These are phyloP conservation scores for Bombus turneri DNA, from an alignment of 1,140 invertebrate genomes.

Conservation along the genomic window DNA sequence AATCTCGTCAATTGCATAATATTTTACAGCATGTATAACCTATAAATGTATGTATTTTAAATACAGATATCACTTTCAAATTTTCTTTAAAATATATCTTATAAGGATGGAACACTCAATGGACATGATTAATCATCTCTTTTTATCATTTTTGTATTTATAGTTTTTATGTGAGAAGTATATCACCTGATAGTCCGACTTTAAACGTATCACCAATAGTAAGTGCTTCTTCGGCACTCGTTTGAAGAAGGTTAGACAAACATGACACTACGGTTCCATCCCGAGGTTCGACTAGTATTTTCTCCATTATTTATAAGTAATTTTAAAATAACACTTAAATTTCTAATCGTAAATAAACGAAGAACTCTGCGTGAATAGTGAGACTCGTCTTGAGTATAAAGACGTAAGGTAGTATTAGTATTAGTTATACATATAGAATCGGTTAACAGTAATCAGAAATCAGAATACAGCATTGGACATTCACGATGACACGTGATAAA, in stretches of 20 bases:
- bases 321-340: neutral
- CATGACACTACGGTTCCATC: conserved; percentile 65
- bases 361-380: neutral
- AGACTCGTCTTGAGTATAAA: conserved; percentile 14
- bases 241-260: conserved; percentile 76
- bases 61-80: neutral
- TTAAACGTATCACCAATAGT: conserved; percentile 84
- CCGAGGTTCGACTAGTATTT: conserved; percentile 70
- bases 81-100: neutral
- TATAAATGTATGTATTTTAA: neutral
- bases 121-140: neutral
- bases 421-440: conserved; percentile 40
- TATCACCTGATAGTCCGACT: conserved; percentile 88
- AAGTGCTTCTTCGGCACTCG: conserved; percentile 83
- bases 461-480: conserved; percentile 39
- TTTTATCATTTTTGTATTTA: conserved; percentile 27
- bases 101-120: neutral
- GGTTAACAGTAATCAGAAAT: conserved; percentile 43
- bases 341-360: neutral
- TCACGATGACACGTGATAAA: conserved; percentile 42
- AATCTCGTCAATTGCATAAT: conserved; percentile 13
- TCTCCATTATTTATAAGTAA: conserved; percentile 56
- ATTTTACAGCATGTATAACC: neutral
- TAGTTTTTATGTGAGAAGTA: conserved; percentile 13
- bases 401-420: conserved; percentile 43